Evolutionary conservation across 53 echinoderm and acorn worm genomes (phyloP), one percentile per base, ranked within the genome.

Genomic region (Hippasteria phrygiana): DNA sequence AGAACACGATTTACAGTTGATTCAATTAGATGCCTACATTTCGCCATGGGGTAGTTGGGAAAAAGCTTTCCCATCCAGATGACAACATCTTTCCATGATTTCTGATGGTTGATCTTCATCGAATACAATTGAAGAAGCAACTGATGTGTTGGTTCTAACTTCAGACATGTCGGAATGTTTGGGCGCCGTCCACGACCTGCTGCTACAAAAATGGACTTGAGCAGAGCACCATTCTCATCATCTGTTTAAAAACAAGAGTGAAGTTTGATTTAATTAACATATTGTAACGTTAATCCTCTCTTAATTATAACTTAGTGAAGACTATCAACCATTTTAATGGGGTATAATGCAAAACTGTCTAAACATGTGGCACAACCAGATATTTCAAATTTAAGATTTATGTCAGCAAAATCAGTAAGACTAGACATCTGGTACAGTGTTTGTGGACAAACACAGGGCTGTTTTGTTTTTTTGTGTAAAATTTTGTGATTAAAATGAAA

Each of bases 11-110:
- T 69, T 39, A 69, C 24, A 13, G 32, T 87, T 11, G 26, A 55
- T 45, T 87, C 73, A 16, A 87, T 29, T 43, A 70, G 73, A 22
- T 87, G 53, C 50, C 87, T 28, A 38, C 72, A 70, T 51, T 87
- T 73, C 17, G 70, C 48, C 50, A 38, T 47, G 6, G 87, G 87
- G 73, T 87, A 73, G 2, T 67, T 53, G 0, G 87, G 87, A 51
- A 87, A 87, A n/a, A 87, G 73, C 45, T 87, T 87, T 8, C 87
- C 87, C 40, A 72, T 71, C 40, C 70, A 84, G 27, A 37, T 38
- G 36, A 73, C 38, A 4, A 71, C 87, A 87, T 71, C 87, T 55
- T 28, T 50, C 87, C 73, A 87, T 2, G 71, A 71, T 73, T 71
- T 87, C 47, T 34, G 33, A 27, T 87, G 87, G 4, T 16, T 24